phyloP scores from a whole-genome alignment of 2,113 vertebrate genomes.

The Burhinus oedicnemus region DNA sequence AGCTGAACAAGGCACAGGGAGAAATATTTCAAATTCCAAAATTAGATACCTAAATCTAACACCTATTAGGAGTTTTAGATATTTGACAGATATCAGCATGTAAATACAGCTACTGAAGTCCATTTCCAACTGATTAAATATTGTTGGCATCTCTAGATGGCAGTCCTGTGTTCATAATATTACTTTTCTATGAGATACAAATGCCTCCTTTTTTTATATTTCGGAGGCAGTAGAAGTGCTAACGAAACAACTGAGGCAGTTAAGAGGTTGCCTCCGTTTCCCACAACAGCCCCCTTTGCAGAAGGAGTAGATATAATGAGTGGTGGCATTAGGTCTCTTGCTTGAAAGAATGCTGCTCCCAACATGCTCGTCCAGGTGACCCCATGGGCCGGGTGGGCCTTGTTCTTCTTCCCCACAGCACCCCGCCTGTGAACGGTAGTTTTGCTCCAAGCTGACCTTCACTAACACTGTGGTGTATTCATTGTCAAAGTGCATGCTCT shows the following conservation, averaged over 20 bases:
- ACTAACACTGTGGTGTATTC: background rate
- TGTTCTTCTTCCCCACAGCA: accelerated
- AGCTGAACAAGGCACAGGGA: background rate
- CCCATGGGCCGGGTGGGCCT: background rate
- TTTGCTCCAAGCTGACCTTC: background rate
- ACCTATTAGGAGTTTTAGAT: background rate
- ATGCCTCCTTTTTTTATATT: background rate
- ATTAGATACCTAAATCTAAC: background rate
- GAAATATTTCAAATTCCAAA: background rate
- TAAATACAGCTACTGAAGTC: background rate
- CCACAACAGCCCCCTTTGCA: background rate
- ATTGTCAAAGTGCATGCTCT: background rate
- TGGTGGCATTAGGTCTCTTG: background rate
- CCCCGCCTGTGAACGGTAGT: background rate
- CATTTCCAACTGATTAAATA: background rate
- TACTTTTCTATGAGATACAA: background rate
- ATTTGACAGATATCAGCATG: background rate
- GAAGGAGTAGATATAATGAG: accelerated
- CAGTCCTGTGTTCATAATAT: background rate
- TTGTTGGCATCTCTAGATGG: background rate
- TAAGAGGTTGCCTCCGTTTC: background rate
- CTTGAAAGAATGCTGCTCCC: background rate
- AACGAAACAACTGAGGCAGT: background rate
- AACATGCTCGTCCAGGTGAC: accelerated
- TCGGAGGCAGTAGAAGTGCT: background rate